These are phyloP conservation scores for Camponotus fellah DNA, from an alignment of 2,888 invertebrate species.

Conservation along the genomic window DNA sequence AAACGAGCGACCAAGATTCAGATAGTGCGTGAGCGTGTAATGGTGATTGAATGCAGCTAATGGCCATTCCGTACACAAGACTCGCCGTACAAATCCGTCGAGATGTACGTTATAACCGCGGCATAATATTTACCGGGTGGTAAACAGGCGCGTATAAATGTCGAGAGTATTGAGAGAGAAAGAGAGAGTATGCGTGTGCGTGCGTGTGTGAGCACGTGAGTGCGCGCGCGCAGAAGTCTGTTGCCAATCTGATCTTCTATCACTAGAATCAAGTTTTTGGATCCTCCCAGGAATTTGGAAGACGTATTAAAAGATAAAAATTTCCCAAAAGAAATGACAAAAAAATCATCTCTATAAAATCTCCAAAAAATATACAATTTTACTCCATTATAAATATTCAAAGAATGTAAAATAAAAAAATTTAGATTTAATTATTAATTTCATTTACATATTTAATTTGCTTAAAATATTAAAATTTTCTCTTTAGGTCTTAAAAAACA, in stretches of 20 bases:
- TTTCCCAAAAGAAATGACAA: not conserved
- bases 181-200: not conserved
- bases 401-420: not conserved
- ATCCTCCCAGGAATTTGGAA: not conserved
- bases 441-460: not conserved
- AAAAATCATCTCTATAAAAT: not conserved
- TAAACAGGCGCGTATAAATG: constrained; percentile 72
- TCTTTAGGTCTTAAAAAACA: not conserved
- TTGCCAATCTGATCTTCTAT: constrained; percentile 15
- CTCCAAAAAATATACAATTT: not conserved
- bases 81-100: constrained; percentile 62
- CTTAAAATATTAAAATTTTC: not conserved
- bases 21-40: constrained; percentile 76
- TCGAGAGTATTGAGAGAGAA: not conserved
- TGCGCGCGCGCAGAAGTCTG: not conserved
- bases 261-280: not conserved
- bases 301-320: constrained; percentile 17
- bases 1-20: constrained; percentile 66
- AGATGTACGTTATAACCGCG: constrained; percentile 75
- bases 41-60: constrained; percentile 80
- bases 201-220: too few species aligned
- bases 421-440: not conserved
- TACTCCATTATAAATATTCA: not conserved
- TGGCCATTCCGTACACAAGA: constrained; percentile 75
- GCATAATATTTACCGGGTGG: constrained; percentile 75